phyloP scores from a whole-genome alignment of 2,113 vertebrate species.

The Rhynchomys soricoides region DNA sequence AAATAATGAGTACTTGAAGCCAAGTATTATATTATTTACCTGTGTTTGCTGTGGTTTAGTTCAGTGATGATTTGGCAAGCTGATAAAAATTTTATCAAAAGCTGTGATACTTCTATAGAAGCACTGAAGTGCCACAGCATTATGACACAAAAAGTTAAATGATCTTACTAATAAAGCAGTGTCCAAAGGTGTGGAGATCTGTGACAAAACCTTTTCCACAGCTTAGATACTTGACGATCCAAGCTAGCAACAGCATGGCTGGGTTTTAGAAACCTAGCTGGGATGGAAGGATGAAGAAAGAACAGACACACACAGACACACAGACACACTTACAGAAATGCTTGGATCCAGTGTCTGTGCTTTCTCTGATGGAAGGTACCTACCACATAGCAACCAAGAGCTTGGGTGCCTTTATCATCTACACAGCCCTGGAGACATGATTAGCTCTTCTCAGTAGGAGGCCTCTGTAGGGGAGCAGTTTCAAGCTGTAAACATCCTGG shows the following conservation, averaged over 20 bases:
- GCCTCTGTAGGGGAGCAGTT: not conserved
- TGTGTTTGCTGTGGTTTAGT: conserved; percentile 10
- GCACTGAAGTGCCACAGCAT: not conserved
- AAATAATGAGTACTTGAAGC: not conserved
- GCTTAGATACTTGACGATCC: not conserved
- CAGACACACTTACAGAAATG: not conserved
- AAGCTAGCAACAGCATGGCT: not conserved
- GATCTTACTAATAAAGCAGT: not conserved
- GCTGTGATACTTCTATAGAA: not conserved
- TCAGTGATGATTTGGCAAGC: conserved; percentile 5
- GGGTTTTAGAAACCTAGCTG: not conserved
- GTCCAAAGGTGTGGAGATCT: not conserved
- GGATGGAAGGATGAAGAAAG: not conserved
- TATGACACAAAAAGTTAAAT: conserved; percentile 16
- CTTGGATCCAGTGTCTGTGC: not conserved
- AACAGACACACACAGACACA: not conserved
- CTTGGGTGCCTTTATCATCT: not conserved
- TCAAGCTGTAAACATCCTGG: not conserved
- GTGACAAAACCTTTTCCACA: not conserved
- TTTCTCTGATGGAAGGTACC: not conserved
- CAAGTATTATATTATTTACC: not conserved
- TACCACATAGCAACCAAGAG: not conserved
- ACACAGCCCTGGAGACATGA: not conserved
- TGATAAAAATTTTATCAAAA: conserved; percentile 34
- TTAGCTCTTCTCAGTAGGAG: not conserved